A percentile compares a stretch with the other conserved stretches of the same genome.
Evolutionary conservation across 2,888 invertebrate genomes (phyloP).

Genomic region (Philonicus albiceps): DNA sequence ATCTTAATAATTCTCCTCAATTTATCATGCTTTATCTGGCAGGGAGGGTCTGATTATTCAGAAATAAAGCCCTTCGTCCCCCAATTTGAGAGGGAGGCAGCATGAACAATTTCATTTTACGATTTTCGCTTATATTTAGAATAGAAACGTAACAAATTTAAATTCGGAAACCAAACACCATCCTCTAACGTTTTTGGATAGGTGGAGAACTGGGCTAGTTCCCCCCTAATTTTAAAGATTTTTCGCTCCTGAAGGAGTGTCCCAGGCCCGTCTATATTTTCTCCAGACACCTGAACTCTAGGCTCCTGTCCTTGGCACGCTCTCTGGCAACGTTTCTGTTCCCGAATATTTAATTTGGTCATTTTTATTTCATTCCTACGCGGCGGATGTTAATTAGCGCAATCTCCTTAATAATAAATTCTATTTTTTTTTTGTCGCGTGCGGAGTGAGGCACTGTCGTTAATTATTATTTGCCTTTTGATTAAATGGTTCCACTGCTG

Average conservation of each 20-base stretch:
- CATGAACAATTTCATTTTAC: not conserved
- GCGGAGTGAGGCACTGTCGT: not conserved
- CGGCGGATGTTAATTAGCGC: constrained; percentile 10
- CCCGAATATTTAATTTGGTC: constrained; percentile 19
- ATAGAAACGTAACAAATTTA: not conserved
- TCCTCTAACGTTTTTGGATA: not conserved
- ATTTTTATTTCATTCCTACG: constrained; percentile 1
- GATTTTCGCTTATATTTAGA: not conserved
- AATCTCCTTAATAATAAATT: constrained; percentile 24
- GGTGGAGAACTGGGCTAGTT: not conserved
- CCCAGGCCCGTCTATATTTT: not conserved
- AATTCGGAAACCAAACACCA: not conserved
- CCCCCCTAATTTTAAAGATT: not conserved
- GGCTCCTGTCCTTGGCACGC: not conserved
- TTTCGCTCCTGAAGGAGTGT: not conserved
- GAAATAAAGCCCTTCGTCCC: not conserved
- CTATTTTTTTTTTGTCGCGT: constrained; percentile 11
- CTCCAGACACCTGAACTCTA: not conserved
- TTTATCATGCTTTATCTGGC: constrained; percentile 26
- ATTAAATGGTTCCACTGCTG: not conserved
- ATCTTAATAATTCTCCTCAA: constrained; percentile 14
- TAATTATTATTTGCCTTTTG: not conserved
- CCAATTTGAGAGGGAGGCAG: not conserved
- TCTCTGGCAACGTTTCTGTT: not conserved
- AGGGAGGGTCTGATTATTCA: not conserved